phyloP scores from a whole-genome alignment of 2,113 vertebrate genomes.

The Callithrix jacchus region DNA sequence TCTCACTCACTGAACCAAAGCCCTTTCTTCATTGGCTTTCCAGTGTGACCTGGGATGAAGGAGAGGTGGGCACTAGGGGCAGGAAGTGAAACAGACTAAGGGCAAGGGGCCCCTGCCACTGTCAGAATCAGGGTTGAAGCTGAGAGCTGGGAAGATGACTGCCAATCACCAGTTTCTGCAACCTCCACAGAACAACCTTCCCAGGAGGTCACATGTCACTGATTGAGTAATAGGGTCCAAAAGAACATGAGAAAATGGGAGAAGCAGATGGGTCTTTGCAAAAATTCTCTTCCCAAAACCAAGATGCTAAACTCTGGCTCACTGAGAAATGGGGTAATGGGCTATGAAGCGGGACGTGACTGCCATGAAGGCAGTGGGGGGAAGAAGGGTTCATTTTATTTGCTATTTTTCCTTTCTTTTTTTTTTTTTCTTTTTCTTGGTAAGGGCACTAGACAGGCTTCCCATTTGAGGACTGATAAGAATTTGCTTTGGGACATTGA shows the following conservation, averaged over 20 bases:
- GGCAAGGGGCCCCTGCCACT: background rate
- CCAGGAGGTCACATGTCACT: background rate
- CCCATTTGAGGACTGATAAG: conserved; percentile 57
- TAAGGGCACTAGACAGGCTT: conserved; percentile 50
- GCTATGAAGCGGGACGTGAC: conserved; percentile 25
- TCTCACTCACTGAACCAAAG: background rate
- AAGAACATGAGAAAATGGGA: conserved; percentile 58
- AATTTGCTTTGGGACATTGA: conserved; percentile 50
- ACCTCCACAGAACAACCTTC: background rate
- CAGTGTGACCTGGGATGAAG: background rate
- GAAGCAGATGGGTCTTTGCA: conserved; percentile 67
- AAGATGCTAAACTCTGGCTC: conserved; percentile 70
- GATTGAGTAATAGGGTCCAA: conserved; percentile 28
- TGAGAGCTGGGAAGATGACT: accelerated
- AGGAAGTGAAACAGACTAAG: background rate
- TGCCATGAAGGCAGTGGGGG: background rate
- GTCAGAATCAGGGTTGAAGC: background rate
- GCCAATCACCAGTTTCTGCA: background rate
- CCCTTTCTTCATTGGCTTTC: background rate
- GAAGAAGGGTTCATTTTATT: background rate
- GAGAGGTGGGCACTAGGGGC: background rate
- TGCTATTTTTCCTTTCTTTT: background rate
- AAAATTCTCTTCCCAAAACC: background rate
- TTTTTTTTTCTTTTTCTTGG: conserved; percentile 44
- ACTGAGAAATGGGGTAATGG: conserved; percentile 66